These are phyloP conservation scores for Pollenia labialis DNA, from an alignment of 2,888 invertebrate species.

Conservation along the genomic window DNA sequence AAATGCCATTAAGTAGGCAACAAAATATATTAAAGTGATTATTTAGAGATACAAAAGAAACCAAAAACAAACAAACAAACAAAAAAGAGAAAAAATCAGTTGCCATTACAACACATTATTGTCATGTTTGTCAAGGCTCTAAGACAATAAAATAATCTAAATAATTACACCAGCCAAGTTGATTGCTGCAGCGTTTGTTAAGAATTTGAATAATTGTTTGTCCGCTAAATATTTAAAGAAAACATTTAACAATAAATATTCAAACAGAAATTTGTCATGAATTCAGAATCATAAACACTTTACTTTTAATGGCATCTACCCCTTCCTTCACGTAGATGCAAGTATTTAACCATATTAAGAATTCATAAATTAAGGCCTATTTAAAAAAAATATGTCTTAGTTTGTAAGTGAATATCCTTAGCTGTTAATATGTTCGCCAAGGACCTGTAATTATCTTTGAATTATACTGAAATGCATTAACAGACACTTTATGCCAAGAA, in stretches of 20 bases:
- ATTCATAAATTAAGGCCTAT: slow-evolving; percentile 50
- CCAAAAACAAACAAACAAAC: neutral
- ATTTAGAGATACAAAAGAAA: slow-evolving; percentile 38
- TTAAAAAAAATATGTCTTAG: slow-evolving; percentile 1
- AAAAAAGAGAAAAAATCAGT: slow-evolving; percentile 36
- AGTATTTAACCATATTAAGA: slow-evolving; percentile 55
- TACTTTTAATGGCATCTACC: slow-evolving; percentile 27
- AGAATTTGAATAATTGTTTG: slow-evolving; percentile 19
- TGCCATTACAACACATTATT: slow-evolving; percentile 69
- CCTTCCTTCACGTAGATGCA: slow-evolving; percentile 7
- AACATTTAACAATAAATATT: neutral
- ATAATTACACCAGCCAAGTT: slow-evolving; percentile 47
- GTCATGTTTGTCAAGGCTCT: slow-evolving; percentile 65
- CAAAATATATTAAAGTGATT: slow-evolving; percentile 58
- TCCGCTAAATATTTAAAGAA: neutral
- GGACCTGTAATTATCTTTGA: slow-evolving; percentile 63
- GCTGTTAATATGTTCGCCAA: neutral
- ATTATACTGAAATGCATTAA: slow-evolving; percentile 81
- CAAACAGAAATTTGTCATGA: slow-evolving; percentile 22
- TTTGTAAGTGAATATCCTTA: neutral
- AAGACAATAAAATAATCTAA: slow-evolving; percentile 63
- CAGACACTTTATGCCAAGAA: slow-evolving; percentile 77
- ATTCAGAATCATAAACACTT: slow-evolving; percentile 56
- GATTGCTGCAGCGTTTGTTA: neutral
- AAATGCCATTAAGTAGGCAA: slow-evolving; percentile 53